phyloP scores from a whole-genome alignment of 2,888 invertebrate species.

The Trimorus sp. region DNA sequence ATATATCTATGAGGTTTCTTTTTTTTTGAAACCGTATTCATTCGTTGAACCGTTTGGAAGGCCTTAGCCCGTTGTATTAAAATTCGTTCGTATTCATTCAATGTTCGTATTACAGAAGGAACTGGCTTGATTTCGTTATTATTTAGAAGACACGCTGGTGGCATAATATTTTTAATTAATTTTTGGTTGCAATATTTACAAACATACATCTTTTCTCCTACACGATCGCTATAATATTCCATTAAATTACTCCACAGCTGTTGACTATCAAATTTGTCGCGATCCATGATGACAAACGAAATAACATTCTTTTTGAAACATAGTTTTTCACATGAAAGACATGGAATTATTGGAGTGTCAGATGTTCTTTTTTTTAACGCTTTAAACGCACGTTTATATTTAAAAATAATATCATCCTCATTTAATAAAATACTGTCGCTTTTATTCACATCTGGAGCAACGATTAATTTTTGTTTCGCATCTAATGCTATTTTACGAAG shows the following conservation, averaged over 20 bases:
- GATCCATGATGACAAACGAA: not conserved
- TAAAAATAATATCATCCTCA: conserved; percentile 16
- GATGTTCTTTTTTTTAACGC: conserved; percentile 14
- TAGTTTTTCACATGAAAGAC: conserved; percentile 19
- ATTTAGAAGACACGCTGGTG: conserved; percentile 70
- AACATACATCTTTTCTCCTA: not conserved
- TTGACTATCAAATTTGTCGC: conserved; percentile 15
- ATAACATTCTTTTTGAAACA: conserved; percentile 13
- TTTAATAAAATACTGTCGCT: conserved; percentile 3
- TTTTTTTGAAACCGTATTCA: conserved; percentile 73
- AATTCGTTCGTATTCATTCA: conserved; percentile 71
- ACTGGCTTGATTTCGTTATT: conserved; percentile 43
- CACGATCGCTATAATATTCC: not conserved
- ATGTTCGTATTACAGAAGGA: conserved; percentile 59
- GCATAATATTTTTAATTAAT: conserved; percentile 66
- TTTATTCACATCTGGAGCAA: not conserved
- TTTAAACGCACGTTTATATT: conserved; percentile 17
- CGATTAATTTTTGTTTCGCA: not conserved
- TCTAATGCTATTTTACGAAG: not conserved
- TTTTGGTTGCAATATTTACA: conserved; percentile 38
- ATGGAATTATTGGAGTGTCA: conserved; percentile 10
- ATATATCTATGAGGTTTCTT: conserved; percentile 68
- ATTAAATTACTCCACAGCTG: conserved; percentile 24
- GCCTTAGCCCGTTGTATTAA: conserved; percentile 46
- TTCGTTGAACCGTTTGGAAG: conserved; percentile 73